Evolutionary conservation across 2,888 invertebrate genomes (phyloP).

Genomic region (Lasius platythorax): DNA sequence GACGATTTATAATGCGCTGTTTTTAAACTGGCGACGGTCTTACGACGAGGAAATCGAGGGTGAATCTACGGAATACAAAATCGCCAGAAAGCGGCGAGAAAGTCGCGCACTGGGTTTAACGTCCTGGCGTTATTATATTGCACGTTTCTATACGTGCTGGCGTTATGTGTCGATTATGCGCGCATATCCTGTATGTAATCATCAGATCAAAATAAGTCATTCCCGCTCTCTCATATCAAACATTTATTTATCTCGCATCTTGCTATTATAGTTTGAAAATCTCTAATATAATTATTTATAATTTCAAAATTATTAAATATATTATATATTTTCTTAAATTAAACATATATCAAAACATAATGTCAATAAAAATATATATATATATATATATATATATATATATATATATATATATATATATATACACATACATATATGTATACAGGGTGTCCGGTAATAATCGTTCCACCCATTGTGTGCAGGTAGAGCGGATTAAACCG

Average conservation of each 20-base stretch:
- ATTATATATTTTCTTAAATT: background rate
- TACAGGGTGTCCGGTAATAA: no score
- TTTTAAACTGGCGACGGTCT: conserved; percentile 26
- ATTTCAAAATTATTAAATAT: background rate
- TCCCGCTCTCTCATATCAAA: background rate
- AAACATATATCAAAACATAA: background rate
- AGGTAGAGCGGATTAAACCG: no score
- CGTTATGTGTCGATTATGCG: conserved; percentile 18
- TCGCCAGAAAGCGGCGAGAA: conserved; percentile 82
- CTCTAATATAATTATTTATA: background rate
- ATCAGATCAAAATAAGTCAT: background rate
- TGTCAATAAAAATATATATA: background rate
- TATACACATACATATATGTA: no score
- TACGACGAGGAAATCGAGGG: conserved; percentile 73
- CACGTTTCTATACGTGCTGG: conserved; percentile 3
- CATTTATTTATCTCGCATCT: background rate
- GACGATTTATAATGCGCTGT: conserved; percentile 21
- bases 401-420: no score
- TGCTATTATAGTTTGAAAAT: background rate
- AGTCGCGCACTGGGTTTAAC: conserved; percentile 73
- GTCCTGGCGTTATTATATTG: conserved; percentile 27
- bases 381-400: no score
- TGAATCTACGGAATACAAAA: conserved; percentile 81
- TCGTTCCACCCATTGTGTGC: no score
- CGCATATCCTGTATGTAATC: background rate